phyloP scores from a whole-genome alignment of 2,113 vertebrate species.

The Aepyceros melampus region DNA sequence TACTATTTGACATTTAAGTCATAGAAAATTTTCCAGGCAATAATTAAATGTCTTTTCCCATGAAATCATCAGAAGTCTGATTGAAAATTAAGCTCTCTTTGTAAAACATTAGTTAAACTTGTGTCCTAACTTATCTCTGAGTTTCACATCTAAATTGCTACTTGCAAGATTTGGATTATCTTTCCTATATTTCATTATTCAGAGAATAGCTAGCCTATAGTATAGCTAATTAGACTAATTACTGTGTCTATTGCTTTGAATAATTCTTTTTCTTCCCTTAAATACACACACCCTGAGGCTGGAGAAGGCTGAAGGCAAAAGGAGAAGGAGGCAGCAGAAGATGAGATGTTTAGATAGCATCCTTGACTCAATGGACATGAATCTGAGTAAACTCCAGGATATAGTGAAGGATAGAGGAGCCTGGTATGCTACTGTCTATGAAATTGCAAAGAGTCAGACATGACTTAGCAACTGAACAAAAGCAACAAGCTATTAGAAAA shows the following conservation, averaged over 20 bases:
- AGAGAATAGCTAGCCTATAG: not conserved
- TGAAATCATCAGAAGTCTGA: not conserved
- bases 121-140: not conserved
- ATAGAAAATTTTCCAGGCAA: not conserved
- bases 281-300: not conserved
- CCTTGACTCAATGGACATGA: not conserved
- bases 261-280: not conserved
- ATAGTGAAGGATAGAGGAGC: not conserved
- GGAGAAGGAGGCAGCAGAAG: not conserved
- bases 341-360: not conserved
- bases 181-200: not conserved
- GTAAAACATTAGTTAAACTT: not conserved
- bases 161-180: not conserved
- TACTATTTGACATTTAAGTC: not conserved
- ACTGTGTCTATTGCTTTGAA: not conserved
- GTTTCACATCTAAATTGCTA: not conserved
- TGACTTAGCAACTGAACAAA: not conserved
- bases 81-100: not conserved
- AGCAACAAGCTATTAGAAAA: not conserved
- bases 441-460: not conserved
- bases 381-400: not conserved
- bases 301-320: not conserved
- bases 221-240: not conserved
- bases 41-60: not conserved
- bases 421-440: not conserved